Conservation (phyloP, 2,888 invertebrate genomes). For the Dolichopus griseipennis region DNA sequence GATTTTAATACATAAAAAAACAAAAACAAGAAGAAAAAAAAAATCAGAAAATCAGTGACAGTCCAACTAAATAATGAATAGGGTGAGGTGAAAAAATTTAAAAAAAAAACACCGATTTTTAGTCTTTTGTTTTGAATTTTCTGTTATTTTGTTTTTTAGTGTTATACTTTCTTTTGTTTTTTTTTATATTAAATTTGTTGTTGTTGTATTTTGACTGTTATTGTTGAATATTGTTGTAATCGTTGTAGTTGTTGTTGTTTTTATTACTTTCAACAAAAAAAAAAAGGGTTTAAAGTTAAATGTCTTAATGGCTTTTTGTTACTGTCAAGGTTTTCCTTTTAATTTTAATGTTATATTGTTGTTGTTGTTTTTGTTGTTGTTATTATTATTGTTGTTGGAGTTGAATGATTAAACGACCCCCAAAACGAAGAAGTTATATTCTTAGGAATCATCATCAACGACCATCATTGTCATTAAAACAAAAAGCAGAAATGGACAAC, state of each 20-base stretch:
- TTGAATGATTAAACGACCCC: too few relatives aligned
- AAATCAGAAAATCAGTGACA: neutral
- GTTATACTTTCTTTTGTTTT: neutral
- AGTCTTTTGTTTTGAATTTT: too few relatives aligned
- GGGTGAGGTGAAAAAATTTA: neutral
- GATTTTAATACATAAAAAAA: neutral
- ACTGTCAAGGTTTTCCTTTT: neutral
- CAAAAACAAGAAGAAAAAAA: neutral
- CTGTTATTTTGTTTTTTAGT: too few relatives aligned
- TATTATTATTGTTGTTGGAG: too few relatives aligned
- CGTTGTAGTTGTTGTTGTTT: neutral
- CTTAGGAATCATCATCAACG: neutral
- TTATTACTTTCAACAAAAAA: neutral
- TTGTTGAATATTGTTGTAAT: neutral
- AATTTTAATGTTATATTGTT: neutral
- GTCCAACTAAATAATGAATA: neutral
- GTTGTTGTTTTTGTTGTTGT: neutral
- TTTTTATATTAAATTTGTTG: neutral
- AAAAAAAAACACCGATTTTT: too few relatives aligned
- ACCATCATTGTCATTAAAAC: neutral
- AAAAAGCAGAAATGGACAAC: neutral
- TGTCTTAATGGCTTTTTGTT: slow-evolving; percentile 5
- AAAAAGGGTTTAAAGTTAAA: neutral
- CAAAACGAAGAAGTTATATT: neutral
- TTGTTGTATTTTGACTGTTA: neutral